A percentile compares a stretch with the other conserved stretches of the same genome.
These are phyloP conservation scores for Panulirus ornatus DNA, from an alignment of 1,140 invertebrate genomes.

Conservation along the genomic window DNA sequence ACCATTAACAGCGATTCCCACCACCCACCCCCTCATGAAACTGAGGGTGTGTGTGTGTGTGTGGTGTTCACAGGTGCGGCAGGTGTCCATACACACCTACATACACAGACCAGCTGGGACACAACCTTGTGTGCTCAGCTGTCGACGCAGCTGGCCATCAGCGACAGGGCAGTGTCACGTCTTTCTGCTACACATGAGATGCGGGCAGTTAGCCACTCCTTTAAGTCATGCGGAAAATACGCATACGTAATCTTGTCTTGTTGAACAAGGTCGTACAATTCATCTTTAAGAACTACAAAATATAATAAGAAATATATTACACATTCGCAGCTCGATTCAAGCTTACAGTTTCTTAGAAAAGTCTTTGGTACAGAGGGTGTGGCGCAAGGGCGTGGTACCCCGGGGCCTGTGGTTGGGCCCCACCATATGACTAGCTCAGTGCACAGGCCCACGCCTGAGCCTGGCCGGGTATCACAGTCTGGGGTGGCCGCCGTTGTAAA, in stretches of 20 bases:
- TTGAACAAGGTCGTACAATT: slow-evolving; percentile 46
- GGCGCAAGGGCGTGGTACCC: slow-evolving; percentile 2
- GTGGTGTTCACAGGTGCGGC: too few species aligned
- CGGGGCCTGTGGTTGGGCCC: not conserved
- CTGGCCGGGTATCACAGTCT: slow-evolving; percentile 61
- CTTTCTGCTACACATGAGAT: not conserved
- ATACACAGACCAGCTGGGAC: not conserved
- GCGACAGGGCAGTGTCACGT: not conserved
- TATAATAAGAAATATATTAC: slow-evolving; percentile 61
- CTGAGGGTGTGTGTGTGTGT: slow-evolving; percentile 14
- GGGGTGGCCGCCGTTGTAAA: slow-evolving; percentile 37
- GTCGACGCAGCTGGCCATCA: not conserved
- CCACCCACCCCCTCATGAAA: slow-evolving; percentile 36
- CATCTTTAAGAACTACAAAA: slow-evolving; percentile 60
- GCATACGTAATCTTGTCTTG: slow-evolving; percentile 64
- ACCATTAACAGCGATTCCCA: too few species aligned
- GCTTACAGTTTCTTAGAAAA: slow-evolving; percentile 46
- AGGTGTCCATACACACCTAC: not conserved
- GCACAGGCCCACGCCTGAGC: not conserved
- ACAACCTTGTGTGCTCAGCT: not conserved
- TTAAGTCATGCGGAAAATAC: slow-evolving; percentile 52
- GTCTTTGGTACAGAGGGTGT: slow-evolving; percentile 61
- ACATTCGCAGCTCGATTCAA: slow-evolving; percentile 56
- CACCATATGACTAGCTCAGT: slow-evolving; percentile 46
- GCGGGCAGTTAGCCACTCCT: not conserved